phyloP scores from a whole-genome alignment of 2,888 invertebrate species.

The Pantelozetes paolii region DNA sequence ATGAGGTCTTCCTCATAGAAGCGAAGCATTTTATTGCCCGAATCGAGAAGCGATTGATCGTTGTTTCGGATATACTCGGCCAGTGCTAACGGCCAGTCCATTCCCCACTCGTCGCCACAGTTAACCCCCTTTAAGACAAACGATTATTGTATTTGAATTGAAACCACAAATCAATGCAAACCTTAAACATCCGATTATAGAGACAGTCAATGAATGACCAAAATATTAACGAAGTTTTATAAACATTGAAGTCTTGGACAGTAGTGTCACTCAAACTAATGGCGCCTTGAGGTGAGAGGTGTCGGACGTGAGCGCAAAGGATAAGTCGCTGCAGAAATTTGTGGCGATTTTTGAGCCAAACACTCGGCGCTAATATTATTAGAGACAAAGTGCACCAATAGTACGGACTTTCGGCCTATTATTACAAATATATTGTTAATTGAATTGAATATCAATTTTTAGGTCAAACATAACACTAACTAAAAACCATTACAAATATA shows the following conservation, averaged over 20 bases:
- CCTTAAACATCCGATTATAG: constrained; percentile 80
- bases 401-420: constrained; percentile 72
- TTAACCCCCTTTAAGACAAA: constrained; percentile 42
- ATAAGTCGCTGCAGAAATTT: constrained; percentile 72
- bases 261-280: constrained; percentile 50
- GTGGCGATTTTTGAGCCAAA: constrained; percentile 70
- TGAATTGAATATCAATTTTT: not conserved
- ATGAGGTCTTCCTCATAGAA: constrained; percentile 81
- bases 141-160: constrained; percentile 28
- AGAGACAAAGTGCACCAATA: constrained; percentile 78
- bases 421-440: not conserved
- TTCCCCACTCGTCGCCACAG: constrained; percentile 14
- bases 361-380: constrained; percentile 68
- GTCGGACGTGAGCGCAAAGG: constrained; percentile 70
- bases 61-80: constrained; percentile 91
- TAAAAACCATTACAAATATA: too few species aligned
- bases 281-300: constrained; percentile 61
- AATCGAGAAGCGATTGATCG: constrained; percentile 82
- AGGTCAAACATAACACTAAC: too few species aligned
- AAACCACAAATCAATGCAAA: constrained; percentile 52
- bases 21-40: constrained; percentile 74
- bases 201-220: constrained; percentile 79
- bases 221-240: constrained; percentile 79
- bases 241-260: constrained; percentile 65
- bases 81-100: constrained; percentile 72